Percentiles rank a stretch among this genome's conserved stretches.
These are phyloP conservation scores for Teinopalpus imperialis DNA, from an alignment of 2,888 invertebrate species.

Conservation along the genomic window DNA sequence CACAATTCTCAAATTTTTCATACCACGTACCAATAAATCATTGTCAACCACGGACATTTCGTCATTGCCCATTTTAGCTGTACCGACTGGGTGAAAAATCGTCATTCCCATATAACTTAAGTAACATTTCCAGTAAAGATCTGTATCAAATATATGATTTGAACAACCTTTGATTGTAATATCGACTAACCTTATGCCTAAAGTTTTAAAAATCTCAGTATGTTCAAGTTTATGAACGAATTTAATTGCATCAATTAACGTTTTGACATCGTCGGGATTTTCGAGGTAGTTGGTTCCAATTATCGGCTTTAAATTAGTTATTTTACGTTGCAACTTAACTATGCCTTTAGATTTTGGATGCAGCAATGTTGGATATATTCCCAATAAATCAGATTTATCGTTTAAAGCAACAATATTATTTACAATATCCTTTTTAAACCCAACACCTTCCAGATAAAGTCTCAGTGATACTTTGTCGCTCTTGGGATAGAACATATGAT, in stretches of 20 bases:
- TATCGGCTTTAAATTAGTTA: conserved; percentile 67
- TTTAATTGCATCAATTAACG: conserved; percentile 60
- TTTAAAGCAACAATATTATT: conserved; percentile 44
- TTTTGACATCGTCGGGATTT: conserved; percentile 74
- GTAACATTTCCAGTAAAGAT: conserved; percentile 82
- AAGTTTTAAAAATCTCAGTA: conserved; percentile 56
- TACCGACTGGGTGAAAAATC: conserved; percentile 86
- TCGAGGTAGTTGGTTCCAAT: conserved; percentile 84
- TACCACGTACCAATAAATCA: conserved; percentile 74
- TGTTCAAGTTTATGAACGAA: conserved; percentile 53
- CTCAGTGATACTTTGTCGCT: conserved; percentile 42
- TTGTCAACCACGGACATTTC: conserved; percentile 73
- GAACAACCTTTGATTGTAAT: conserved; percentile 55
- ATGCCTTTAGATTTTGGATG: conserved; percentile 80
- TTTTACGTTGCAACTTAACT: conserved; percentile 70
- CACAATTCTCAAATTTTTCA: conserved; percentile 73
- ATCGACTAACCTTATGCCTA: conserved; percentile 50
- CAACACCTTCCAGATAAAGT: conserved; percentile 40
- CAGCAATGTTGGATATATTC: conserved; percentile 57
- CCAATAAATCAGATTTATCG: conserved; percentile 48
- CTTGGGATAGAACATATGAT: conserved; percentile 50
- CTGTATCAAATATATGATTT: conserved; percentile 44
- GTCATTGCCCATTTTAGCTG: conserved; percentile 85
- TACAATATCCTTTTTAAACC: conserved; percentile 47
- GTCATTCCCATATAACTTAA: conserved; percentile 76